Evolutionary conservation across 2,797 vertebrate species (phyloP), one percentile per base, ranked within the genome.

Genomic region (Poecile montanus): DNA sequence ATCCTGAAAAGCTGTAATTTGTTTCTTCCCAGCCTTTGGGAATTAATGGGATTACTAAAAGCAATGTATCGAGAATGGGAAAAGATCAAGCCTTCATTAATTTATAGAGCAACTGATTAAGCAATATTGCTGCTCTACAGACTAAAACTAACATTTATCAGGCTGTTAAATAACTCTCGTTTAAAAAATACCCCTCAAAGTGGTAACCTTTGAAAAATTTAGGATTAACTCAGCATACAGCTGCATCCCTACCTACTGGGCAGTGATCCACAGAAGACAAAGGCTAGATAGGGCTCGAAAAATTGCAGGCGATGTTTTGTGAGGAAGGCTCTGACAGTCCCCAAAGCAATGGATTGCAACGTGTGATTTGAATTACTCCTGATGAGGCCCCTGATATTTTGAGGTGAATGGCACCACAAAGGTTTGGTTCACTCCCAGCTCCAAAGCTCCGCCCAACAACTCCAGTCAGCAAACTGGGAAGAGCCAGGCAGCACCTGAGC

Each of bases 1-100:
- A 76, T 77, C 62, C 62, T 32, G 36, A 38, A 87, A 89, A 71
- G 25, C 14, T 30, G 51, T 10, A 10, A 75, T 54, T 68, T 88
- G 63, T 72, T 91, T 75, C 74, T 53, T 65, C 44, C 66, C n/a
- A 84, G 54, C 54, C 42, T 65, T 63, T 89, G 62, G 73, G 51
- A 85, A 89, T 57, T 79, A 95, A 76, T 20, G 10, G 38, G 60
- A 81, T 74, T 84, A 81, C 45, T 78, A 86, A 89, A 88, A 27
- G 30, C 25, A 68, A 77, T 7, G 1, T 40, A 62, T 47, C 3
- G 26, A 60, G 51, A 80, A 63, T 3, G 10, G 47, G 61, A 42
- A 75, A 89, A 85, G 32, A 89, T 83, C 60, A 73, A 70, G 47
- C 63, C 42, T 77, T 76, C 30, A 48, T 75, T 87, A 92, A 85